These are phyloP conservation scores for Nannoperca australis DNA, from an alignment of 2,797 vertebrate species.

Conservation along the genomic window DNA sequence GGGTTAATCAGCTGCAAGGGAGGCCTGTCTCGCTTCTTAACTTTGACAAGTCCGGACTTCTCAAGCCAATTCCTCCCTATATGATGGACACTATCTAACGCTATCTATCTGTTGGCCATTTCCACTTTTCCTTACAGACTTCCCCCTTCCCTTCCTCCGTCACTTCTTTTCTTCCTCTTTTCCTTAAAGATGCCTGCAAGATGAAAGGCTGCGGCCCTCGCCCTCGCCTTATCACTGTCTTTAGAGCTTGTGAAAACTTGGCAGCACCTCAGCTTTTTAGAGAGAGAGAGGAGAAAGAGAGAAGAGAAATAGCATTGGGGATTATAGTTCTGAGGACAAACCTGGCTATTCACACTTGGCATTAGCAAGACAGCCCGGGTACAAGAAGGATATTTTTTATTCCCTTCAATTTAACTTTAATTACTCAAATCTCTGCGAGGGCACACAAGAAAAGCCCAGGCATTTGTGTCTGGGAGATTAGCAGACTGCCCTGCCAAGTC, in stretches of 20 bases:
- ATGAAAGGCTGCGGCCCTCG: conserved; percentile 82
- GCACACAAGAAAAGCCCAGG: conserved; percentile 89
- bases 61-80: conserved; percentile 44
- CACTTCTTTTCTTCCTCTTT: conserved; percentile 47
- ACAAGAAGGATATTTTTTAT: conserved; percentile 91
- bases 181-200: conserved; percentile 81
- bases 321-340: conserved; percentile 90
- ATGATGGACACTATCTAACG: conserved; percentile 57
- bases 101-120: conserved; percentile 67
- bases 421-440: conserved; percentile 91
- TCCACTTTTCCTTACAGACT: conserved; percentile 63
- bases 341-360: conserved; percentile 88
- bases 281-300: conserved; percentile 53
- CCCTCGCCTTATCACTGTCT: conserved; percentile 85
- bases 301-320: conserved; percentile 82
- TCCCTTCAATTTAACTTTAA: conserved; percentile 92
- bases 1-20: conserved; percentile 48
- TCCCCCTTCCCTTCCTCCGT: conserved; percentile 27
- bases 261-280: conserved; percentile 80
- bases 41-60: conserved; percentile 64
- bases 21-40: conserved; percentile 31
- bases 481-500: conserved; percentile 91
- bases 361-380: conserved; percentile 88
- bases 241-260: conserved; percentile 84
- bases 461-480: conserved; percentile 93